Base-by-base conservation (phyloP, 2,888 invertebrate species). In the Drosophila neutralis region DNA sequence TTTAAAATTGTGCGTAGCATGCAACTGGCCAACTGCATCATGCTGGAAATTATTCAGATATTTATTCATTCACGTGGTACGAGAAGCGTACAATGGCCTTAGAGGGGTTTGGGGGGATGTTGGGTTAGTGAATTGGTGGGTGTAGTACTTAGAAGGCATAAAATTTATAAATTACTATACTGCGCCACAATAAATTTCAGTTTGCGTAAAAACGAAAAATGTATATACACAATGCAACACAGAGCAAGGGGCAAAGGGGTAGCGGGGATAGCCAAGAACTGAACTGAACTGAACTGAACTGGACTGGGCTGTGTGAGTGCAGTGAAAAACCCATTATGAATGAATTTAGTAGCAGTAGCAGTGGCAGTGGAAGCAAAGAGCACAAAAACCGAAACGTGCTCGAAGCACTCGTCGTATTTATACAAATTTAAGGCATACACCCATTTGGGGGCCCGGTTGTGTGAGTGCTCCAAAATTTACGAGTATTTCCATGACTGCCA, bases 131-230 rank as follows among this genome's bases (percentile, higher is more conserved):
- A 35, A n/a, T 59, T 49, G 7, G 27, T 29, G 61, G 13, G 35
- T 29, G 42, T 52, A 70, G 80, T 86, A 88, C 87, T 87, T 87
- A 90, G 80, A 88, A 83, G 90, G 89, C 90, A 88, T 90, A 89
- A 84, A 88, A 90, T 87, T 78, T 78, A 90, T 87, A 90, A 87
- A 88, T 90, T 87, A 87, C 90, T 78, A 81, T 75, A 76, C 68
- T 89, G 87, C 87, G 87, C 90, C 80, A 87, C 80, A 88, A 88
- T 88, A 88, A 90, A 88, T 88, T 88, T 88, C 81, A 88, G 86
- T 87, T 87, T 89, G 80, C 76, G 87, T 88, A 87, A 87, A 87
- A 86, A 89, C 90, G 83, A 76, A 82, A 81, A 90, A 90, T 88
- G 81, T 90, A 88, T 87, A 90, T 78, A 86, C 40, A 40, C 89